These are phyloP conservation scores for Elachura formosa DNA, from an alignment of 2,113 vertebrate species.

Conservation along the genomic window DNA sequence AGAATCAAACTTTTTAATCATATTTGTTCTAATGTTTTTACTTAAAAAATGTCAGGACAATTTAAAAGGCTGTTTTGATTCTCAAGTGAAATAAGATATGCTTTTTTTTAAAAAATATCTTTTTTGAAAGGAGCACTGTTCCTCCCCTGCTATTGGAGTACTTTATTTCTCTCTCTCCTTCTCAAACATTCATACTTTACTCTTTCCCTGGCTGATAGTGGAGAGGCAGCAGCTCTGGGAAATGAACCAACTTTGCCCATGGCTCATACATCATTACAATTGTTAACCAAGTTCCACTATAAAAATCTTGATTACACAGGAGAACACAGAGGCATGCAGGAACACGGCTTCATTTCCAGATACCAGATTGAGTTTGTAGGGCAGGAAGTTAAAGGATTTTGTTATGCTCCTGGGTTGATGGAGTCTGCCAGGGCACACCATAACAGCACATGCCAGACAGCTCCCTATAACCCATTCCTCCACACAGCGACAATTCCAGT, in stretches of 20 bases:
- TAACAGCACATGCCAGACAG: neutral
- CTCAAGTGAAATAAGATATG: neutral
- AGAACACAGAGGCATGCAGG: neutral
- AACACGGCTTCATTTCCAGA: conserved; percentile 40
- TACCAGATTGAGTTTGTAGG: conserved; percentile 5
- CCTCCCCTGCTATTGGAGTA: neutral
- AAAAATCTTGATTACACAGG: conserved; percentile 46
- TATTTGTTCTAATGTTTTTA: neutral
- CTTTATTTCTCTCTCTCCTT: conserved; percentile 16
- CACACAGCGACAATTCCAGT: neutral
- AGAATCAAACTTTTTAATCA: neutral
- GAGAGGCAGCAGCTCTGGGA: conserved; percentile 54
- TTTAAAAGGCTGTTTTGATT: neutral
- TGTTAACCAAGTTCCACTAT: conserved; percentile 55
- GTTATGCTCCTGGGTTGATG: neutral
- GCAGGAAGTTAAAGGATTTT: neutral
- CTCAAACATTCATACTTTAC: conserved; percentile 19
- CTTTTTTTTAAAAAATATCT: neutral
- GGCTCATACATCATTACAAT: conserved; percentile 45
- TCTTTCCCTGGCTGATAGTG: conserved; percentile 34
- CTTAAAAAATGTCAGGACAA: neutral
- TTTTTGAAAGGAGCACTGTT: neutral
- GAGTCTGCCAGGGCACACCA: neutral
- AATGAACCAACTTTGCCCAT: conserved; percentile 27
- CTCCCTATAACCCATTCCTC: neutral